These are phyloP conservation scores for Ranitomeya imitator DNA, from an alignment of 2,113 vertebrate genomes.

Conservation along the genomic window DNA sequence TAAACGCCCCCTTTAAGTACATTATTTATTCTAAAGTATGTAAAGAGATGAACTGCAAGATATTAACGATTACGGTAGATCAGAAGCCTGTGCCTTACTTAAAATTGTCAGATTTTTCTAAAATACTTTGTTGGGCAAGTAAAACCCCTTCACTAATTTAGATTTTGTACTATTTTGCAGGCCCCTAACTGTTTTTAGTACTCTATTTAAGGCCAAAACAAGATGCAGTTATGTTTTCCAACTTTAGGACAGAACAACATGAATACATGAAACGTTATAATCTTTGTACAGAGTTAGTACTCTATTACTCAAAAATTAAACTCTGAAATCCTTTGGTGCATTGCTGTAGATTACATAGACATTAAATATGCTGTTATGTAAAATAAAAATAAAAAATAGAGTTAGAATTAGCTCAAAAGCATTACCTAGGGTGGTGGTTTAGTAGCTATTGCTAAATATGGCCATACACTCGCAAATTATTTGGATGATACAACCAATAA, in stretches of 20 bases:
- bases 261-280: not conserved
- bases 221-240: not conserved
- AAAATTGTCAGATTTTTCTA: not conserved
- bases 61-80: not conserved
- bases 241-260: not conserved
- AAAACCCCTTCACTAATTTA: not conserved
- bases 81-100: not conserved
- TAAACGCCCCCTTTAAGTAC: not conserved
- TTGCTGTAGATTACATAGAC: constrained; percentile 24
- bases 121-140: not conserved
- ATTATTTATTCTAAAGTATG: not conserved
- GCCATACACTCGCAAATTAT: not conserved
- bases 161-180: not conserved
- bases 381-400: not conserved
- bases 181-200: not conserved
- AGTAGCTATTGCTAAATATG: not conserved
- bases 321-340: constrained; percentile 22
- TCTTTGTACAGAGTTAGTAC: constrained; percentile 1
- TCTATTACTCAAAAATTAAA: constrained; percentile 10
- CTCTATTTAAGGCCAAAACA: not conserved
- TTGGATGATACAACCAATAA: constrained; percentile 13
- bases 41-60: not conserved
- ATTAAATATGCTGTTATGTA: constrained; percentile 22
- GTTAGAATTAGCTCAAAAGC: not conserved
- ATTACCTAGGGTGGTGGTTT: not conserved